These are phyloP conservation scores for Calidris pygmaea DNA, from an alignment of 2,113 vertebrate species.

Conservation along the genomic window DNA sequence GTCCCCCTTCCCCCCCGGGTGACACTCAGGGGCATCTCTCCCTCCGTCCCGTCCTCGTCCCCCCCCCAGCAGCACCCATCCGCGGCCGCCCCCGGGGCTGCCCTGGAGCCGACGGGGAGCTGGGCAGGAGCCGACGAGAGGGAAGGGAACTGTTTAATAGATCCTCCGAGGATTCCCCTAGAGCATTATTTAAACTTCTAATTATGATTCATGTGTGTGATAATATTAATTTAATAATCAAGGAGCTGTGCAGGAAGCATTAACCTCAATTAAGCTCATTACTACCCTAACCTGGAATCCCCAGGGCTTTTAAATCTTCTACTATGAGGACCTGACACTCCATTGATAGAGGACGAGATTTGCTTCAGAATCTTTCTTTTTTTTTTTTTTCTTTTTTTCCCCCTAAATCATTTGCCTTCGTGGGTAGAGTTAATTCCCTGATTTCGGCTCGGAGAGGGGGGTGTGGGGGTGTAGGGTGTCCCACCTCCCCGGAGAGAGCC, in stretches of 20 bases:
- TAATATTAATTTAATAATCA: slow-evolving; percentile 95
- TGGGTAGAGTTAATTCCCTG: slow-evolving; percentile 26
- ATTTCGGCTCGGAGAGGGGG: background rate
- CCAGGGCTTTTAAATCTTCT: slow-evolving; percentile 72
- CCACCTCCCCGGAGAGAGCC: background rate
- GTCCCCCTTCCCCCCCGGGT: background rate
- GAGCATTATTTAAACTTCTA: slow-evolving; percentile 82
- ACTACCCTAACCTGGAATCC: slow-evolving; percentile 74
- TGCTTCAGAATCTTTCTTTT: slow-evolving; percentile 29
- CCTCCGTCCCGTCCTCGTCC: too few relatives aligned
- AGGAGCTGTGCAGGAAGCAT: slow-evolving; percentile 84
- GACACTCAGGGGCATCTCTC: background rate
- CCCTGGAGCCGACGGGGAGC: background rate
- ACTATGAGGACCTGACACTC: slow-evolving; percentile 70
- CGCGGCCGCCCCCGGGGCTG: background rate
- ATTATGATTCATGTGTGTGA: slow-evolving; percentile 90
- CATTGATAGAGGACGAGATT: slow-evolving; percentile 68
- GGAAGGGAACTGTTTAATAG: slow-evolving; percentile 42
- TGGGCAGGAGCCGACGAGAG: background rate
- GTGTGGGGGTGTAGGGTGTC: too few relatives aligned
- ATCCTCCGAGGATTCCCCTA: slow-evolving; percentile 59
- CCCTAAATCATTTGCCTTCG: slow-evolving; percentile 12
- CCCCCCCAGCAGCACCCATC: background rate
- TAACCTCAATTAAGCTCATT: slow-evolving; percentile 96
- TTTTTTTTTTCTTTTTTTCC: too few relatives aligned